phyloP scores from a whole-genome alignment of 2,113 vertebrate species.

The Rissa tridactyla region DNA sequence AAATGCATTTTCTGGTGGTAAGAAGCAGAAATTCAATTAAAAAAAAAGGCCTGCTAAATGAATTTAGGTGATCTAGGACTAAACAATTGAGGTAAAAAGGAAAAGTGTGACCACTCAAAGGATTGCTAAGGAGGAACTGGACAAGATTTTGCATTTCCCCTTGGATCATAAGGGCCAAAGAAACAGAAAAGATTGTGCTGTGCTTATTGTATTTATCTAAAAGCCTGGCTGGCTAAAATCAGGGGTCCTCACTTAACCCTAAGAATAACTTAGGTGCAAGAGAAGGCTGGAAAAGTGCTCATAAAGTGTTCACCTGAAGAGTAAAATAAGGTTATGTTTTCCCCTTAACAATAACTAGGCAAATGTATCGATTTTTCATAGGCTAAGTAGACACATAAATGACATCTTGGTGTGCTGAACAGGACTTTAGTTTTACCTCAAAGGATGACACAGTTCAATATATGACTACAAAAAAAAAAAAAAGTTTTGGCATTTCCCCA shows the following conservation, averaged over 20 bases:
- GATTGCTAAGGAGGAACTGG: background rate
- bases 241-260: background rate
- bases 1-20: background rate
- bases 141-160: background rate
- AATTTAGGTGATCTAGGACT: background rate
- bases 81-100: background rate
- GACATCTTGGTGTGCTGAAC: background rate
- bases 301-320: background rate
- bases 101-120: background rate
- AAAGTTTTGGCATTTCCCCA: background rate
- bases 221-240: background rate
- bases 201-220: background rate
- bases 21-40: background rate
- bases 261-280: background rate
- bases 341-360: background rate
- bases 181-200: background rate
- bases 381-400: background rate
- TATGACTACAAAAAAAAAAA: rapidly evolving
- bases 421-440: background rate
- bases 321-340: background rate
- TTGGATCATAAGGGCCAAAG: background rate
- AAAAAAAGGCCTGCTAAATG: background rate
- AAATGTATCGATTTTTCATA: background rate
- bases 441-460: background rate
- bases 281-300: background rate